Conservation (phyloP, 1,140 invertebrate genomes). For the Nomia melanderi region DNA sequence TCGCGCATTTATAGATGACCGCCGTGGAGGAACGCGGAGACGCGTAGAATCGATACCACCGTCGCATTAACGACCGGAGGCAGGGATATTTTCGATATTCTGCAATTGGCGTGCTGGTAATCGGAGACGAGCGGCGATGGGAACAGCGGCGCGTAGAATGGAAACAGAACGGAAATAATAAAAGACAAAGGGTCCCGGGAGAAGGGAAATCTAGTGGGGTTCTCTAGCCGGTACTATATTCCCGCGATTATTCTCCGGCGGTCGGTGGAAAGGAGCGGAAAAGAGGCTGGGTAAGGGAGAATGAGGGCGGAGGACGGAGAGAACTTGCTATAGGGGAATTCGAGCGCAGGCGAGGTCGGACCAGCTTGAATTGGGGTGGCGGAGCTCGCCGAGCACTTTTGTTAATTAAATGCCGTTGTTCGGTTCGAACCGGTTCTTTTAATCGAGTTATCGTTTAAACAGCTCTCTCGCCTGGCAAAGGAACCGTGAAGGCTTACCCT, state of each 20-base stretch:
- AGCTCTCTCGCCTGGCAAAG: constrained; percentile 67
- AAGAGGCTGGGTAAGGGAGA: constrained; percentile 8
- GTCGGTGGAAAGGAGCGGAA: constrained; percentile 42
- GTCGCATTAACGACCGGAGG: not conserved
- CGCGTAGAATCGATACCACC: not conserved
- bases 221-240: constrained; percentile 50
- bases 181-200: constrained; percentile 23
- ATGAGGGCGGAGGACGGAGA: not conserved
- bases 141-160: not conserved
- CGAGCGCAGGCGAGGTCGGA: constrained; percentile 37
- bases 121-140: not conserved
- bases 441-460: constrained; percentile 79
- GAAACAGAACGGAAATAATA: constrained; percentile 50
- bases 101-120: not conserved
- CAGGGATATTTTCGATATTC: constrained; percentile 10
- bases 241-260: constrained; percentile 60
- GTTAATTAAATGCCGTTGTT: constrained; percentile 79
- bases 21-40: not conserved
- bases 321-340: constrained; percentile 29
- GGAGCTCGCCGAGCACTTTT: constrained; percentile 76
- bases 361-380: constrained; percentile 14
- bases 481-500: constrained; percentile 64
- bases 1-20: not conserved
- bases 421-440: constrained; percentile 74
- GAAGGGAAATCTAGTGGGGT: constrained; percentile 39